phyloP scores from a whole-genome alignment of 2,888 invertebrate species.

The Scaptomyza tumidula region DNA sequence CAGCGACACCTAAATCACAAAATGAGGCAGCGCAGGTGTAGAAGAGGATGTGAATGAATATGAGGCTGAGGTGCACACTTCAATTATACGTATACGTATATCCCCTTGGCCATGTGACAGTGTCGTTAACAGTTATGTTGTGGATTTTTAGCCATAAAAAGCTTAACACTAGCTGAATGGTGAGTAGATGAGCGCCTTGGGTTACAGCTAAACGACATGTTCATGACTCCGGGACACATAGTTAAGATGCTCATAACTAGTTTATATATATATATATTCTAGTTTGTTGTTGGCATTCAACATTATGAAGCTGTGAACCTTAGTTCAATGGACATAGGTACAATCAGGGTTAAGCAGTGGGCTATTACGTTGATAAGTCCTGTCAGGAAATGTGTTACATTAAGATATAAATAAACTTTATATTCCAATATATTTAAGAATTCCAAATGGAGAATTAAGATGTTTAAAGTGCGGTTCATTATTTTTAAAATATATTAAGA shows the following conservation, averaged over 20 bases:
- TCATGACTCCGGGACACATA: slow-evolving; percentile 7
- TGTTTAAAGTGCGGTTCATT: no score
- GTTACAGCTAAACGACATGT: slow-evolving; percentile 26
- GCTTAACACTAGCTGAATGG: slow-evolving; percentile 45
- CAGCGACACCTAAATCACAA: slow-evolving; percentile 18
- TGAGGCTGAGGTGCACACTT: slow-evolving; percentile 13
- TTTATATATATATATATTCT: not conserved
- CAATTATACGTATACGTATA: slow-evolving; percentile 38
- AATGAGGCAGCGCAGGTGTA: not conserved
- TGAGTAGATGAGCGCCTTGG: slow-evolving; percentile 38
- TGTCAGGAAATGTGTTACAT: slow-evolving; percentile 5
- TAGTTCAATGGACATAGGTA: slow-evolving; percentile 15
- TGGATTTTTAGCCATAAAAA: slow-evolving; percentile 38
- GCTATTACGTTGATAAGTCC: slow-evolving; percentile 17
- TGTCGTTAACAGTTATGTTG: slow-evolving; percentile 43
- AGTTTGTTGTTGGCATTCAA: not conserved
- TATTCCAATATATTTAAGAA: no score
- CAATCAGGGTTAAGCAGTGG: slow-evolving; percentile 6
- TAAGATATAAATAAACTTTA: slow-evolving; percentile 1
- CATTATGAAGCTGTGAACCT: slow-evolving; percentile 17
- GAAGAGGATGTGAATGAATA: not conserved
- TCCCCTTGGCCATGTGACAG: slow-evolving; percentile 23
- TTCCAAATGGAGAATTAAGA: no score
- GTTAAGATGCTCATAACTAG: slow-evolving; percentile 20
- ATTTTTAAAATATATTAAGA: no score